Percentiles rank a stretch among this genome's conserved stretches.
These are phyloP conservation scores for Trichechus manatus DNA, from an alignment of 2,113 vertebrate genomes.

Conservation along the genomic window DNA sequence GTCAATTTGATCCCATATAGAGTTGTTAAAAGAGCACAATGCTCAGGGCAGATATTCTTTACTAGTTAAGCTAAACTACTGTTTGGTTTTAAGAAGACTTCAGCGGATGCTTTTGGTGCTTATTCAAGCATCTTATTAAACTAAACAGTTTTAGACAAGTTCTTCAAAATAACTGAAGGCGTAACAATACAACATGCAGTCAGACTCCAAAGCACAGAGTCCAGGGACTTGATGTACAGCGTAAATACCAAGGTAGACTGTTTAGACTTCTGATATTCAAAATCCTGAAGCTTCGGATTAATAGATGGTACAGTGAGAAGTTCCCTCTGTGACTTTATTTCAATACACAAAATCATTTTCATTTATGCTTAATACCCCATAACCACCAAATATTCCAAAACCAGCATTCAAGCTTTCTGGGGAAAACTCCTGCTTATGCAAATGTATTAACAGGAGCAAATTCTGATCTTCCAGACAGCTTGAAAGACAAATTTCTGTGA, in stretches of 20 bases:
- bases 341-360: not conserved
- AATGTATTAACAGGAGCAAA: not conserved
- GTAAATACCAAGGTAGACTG: not conserved
- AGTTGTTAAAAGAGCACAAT: too few species aligned
- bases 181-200: not conserved
- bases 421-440: not conserved
- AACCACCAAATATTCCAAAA: not conserved
- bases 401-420: not conserved
- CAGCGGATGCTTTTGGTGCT: not conserved
- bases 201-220: not conserved
- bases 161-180: not conserved
- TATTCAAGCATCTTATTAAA: not conserved
- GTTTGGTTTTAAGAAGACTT: too few species aligned
- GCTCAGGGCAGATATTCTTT: too few species aligned
- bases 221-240: not conserved
- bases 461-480: not conserved
- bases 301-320: not conserved
- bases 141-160: not conserved
- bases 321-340: not conserved
- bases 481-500: constrained; percentile 21
- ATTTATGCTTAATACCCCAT: not conserved
- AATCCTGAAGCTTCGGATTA: not conserved
- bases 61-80: too few species aligned
- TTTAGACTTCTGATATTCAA: not conserved
- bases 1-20: too few species aligned